Evolutionary conservation across 2,797 vertebrate genomes (phyloP).

Genomic region (Geotrypetes seraphini): DNA sequence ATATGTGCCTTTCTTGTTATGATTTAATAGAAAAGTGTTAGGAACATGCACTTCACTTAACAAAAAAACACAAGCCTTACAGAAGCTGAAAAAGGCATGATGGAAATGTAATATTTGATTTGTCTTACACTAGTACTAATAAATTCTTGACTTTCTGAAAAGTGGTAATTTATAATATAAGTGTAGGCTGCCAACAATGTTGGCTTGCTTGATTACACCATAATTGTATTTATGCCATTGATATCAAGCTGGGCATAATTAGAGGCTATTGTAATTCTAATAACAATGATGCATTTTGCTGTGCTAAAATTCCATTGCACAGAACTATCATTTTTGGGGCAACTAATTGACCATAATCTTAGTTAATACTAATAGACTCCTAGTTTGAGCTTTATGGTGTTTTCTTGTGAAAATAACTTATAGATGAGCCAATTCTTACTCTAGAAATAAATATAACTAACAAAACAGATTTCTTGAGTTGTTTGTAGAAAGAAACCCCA

Average conservation of each 20-base stretch:
- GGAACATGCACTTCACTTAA: not conserved
- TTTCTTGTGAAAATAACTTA: too few species aligned
- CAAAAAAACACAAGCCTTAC: too few species aligned
- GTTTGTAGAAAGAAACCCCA: too few species aligned
- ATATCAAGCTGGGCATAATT: constrained; percentile 45
- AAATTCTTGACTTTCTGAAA: constrained; percentile 38
- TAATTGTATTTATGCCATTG: constrained; percentile 41
- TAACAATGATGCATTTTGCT: constrained; percentile 27
- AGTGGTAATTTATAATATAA: constrained; percentile 37
- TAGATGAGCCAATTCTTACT: too few species aligned
- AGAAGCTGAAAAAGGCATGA: too few species aligned
- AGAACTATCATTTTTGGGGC: constrained; percentile 9
- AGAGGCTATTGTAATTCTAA: constrained; percentile 36
- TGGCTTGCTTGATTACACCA: constrained; percentile 40
- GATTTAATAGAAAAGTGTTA: too few species aligned
- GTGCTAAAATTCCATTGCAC: constrained; percentile 14
- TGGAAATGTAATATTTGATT: constrained; percentile 5
- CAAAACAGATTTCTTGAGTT: too few species aligned
- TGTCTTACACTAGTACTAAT: constrained; percentile 22
- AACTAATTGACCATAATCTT: constrained; percentile 8
- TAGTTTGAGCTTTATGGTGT: not conserved
- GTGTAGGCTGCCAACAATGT: constrained; percentile 28
- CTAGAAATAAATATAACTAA: too few species aligned
- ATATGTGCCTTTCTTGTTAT: too few species aligned
- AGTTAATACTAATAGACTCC: constrained; percentile 4